These are phyloP conservation scores for Apoda limacodes DNA, from an alignment of 2,888 invertebrate genomes.

Conservation along the genomic window DNA sequence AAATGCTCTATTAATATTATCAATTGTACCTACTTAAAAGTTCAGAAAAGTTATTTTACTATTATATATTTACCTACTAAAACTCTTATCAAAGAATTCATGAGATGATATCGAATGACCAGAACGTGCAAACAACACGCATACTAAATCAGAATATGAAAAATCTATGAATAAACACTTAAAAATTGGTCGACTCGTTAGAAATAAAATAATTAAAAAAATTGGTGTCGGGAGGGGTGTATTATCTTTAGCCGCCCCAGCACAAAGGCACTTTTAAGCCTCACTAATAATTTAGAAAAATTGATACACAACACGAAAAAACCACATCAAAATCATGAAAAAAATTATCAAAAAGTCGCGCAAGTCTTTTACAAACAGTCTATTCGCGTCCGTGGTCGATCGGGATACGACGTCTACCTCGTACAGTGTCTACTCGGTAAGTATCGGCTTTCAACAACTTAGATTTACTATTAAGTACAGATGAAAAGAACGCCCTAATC, in stretches of 20 bases:
- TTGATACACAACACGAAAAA: conserved; percentile 29
- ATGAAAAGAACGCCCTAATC: no score
- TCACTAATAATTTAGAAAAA: conserved; percentile 20
- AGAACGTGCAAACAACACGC: no score
- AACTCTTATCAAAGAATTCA: no score
- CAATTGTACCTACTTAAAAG: conserved; percentile 54
- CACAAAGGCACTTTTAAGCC: conserved; percentile 59
- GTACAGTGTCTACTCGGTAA: conserved; percentile 4
- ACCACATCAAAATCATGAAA: conserved; percentile 37
- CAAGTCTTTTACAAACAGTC: conserved; percentile 66
- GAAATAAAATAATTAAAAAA: no score
- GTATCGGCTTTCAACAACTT: conserved; percentile 6
- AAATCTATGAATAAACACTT: no score
- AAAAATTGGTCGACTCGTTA: no score
- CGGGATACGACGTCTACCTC: conserved; percentile 46
- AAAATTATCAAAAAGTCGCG: conserved; percentile 50
- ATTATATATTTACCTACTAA: no score
- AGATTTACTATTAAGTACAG: no score
- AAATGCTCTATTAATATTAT: conserved; percentile 38
- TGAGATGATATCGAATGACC: no score
- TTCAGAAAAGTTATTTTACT: conserved; percentile 25
- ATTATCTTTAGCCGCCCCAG: conserved; percentile 35
- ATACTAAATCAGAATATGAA: no score
- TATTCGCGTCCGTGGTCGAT: conserved; percentile 57
- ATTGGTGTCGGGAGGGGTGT: conserved; percentile 25